A percentile compares a stretch with the other conserved stretches of the same genome.
These are phyloP conservation scores for Xestoiulus laeticollis DNA, from an alignment of 2,888 invertebrate species.

Conservation along the genomic window DNA sequence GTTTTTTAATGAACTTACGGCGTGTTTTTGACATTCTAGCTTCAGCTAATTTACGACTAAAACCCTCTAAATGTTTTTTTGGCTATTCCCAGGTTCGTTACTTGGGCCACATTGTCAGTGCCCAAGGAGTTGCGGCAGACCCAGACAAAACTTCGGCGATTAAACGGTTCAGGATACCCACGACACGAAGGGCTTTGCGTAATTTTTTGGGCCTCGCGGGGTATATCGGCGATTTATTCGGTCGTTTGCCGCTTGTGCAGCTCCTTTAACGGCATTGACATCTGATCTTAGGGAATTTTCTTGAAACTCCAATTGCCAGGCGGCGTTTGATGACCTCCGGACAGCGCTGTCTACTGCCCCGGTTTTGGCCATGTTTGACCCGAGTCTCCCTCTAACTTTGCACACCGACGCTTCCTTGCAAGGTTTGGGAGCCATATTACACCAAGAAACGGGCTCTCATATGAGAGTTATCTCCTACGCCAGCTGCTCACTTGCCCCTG, in stretches of 20 bases:
- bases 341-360: not conserved
- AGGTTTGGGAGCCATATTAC: not conserved
- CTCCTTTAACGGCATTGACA: not conserved
- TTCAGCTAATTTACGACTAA: not conserved
- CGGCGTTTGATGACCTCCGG: not conserved
- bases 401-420: conserved; percentile 34
- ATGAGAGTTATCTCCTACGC: not conserved
- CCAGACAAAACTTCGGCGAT: conserved; percentile 14
- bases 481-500: not conserved
- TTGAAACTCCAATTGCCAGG: not conserved
- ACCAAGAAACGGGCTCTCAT: not conserved
- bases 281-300: not conserved
- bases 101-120: conserved; percentile 42
- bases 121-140: not conserved
- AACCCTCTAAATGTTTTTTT: not conserved
- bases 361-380: not conserved
- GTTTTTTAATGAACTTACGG: not conserved
- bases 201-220: conserved; percentile 34
- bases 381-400: not conserved
- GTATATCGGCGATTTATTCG: not conserved
- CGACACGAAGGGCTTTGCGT: not conserved
- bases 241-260: not conserved
- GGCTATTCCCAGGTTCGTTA: not conserved
- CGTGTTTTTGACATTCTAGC: not conserved
- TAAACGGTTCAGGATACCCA: not conserved